Evolutionary conservation across 2,888 invertebrate genomes (phyloP).

Genomic region (Coelopa pilipes): DNA sequence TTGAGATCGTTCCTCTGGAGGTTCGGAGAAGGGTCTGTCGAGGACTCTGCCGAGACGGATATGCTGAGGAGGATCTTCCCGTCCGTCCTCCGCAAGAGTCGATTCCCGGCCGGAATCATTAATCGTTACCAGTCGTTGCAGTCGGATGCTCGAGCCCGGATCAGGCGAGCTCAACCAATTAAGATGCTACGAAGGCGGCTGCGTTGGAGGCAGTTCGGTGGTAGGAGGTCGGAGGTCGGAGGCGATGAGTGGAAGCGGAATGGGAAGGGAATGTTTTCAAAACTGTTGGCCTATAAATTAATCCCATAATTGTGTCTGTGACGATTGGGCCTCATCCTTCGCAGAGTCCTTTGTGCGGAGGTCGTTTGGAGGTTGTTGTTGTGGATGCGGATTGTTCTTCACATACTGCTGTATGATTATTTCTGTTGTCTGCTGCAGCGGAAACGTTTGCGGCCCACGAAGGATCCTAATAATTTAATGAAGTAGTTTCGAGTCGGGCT

Average conservation of each 20-base stretch:
- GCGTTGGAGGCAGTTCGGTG: too few relatives aligned
- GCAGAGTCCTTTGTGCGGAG: too few relatives aligned
- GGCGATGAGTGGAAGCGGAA: constrained; percentile 5
- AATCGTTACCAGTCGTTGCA: not conserved
- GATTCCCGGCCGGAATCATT: not conserved
- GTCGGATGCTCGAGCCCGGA: not conserved
- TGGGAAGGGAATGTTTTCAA: constrained; percentile 43
- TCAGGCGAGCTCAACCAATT: constrained; percentile 40
- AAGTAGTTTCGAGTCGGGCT: constrained; percentile 27
- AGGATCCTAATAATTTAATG: constrained; percentile 30
- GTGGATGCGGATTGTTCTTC: constrained; percentile 3
- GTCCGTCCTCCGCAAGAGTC: constrained; percentile 9
- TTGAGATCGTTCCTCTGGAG: too few relatives aligned
- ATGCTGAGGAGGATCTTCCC: too few relatives aligned
- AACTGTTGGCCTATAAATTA: constrained; percentile 62
- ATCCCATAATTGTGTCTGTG: constrained; percentile 55
- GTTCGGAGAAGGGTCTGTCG: too few relatives aligned
- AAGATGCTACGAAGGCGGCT: constrained; percentile 6
- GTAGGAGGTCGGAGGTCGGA: too few relatives aligned
- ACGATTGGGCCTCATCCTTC: constrained; percentile 11
- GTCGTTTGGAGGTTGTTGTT: constrained; percentile 19
- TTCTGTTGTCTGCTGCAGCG: constrained; percentile 22
- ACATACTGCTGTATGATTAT: too few relatives aligned
- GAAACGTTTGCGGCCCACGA: constrained; percentile 22
- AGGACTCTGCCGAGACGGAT: too few relatives aligned